Conservation (phyloP, 2,888 invertebrate genomes). For the Drosophila gaucha region DNA sequence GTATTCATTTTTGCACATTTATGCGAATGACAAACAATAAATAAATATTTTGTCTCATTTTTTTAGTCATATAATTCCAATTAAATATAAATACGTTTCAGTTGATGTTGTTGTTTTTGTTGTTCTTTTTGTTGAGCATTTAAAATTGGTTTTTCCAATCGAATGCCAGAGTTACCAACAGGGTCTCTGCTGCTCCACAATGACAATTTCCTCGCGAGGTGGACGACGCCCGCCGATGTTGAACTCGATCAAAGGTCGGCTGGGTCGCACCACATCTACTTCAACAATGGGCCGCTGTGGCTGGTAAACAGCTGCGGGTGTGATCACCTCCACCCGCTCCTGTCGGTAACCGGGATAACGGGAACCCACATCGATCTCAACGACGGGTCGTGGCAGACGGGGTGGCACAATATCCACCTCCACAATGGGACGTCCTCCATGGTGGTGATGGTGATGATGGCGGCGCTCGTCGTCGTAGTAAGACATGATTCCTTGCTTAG, state of each 20-base stretch:
- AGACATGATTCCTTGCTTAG: constrained; percentile 51
- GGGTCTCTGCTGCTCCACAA: constrained; percentile 60
- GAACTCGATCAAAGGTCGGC: constrained; percentile 66
- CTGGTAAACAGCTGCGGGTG: constrained; percentile 66
- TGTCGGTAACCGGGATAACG: constrained; percentile 56
- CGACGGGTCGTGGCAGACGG: constrained; percentile 64
- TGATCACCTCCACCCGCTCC: constrained; percentile 58
- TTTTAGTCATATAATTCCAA: constrained; percentile 49
- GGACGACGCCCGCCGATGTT: constrained; percentile 68
- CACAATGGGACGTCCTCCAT: constrained; percentile 71
- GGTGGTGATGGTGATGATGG: constrained; percentile 66
- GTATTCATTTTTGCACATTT: constrained; percentile 58
- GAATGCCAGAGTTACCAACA: constrained; percentile 55
- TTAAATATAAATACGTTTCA: constrained; percentile 49
- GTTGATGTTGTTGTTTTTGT: constrained; percentile 9
- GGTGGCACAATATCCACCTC: constrained; percentile 78
- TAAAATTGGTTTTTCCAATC: constrained; percentile 40
- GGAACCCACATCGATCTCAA: constrained; percentile 64
- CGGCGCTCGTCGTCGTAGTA: constrained; percentile 70
- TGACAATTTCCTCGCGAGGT: constrained; percentile 61
- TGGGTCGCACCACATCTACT: constrained; percentile 68
- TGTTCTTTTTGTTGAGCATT: constrained; percentile 29
- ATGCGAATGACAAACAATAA: constrained; percentile 50
- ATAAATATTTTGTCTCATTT: constrained; percentile 36
- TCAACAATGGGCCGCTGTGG: constrained; percentile 64